Percentiles rank a stretch among this genome's conserved stretches.
These are phyloP conservation scores for Clarias magur DNA, from an alignment of 2,113 vertebrate species.

Conservation along the genomic window DNA sequence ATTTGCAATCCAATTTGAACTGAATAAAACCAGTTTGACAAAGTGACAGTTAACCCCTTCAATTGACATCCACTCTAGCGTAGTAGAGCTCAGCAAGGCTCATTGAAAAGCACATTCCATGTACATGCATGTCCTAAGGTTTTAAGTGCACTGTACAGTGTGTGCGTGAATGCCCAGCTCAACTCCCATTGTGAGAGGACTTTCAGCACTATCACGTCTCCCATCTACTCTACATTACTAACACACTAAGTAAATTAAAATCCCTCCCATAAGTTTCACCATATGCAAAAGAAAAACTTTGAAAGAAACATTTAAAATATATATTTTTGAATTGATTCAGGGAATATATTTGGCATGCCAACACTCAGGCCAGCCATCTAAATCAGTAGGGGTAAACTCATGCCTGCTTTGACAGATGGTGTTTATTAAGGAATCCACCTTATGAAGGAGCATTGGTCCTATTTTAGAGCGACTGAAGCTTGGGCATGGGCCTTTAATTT, in stretches of 20 bases:
- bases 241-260: conserved; percentile 39
- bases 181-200: not conserved
- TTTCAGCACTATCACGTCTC: not conserved
- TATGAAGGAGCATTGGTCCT: conserved; percentile 21
- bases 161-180: not conserved
- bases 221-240: conserved; percentile 33
- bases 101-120: conserved; percentile 30
- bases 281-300: conserved; percentile 28
- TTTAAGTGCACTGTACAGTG: not conserved
- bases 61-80: conserved; percentile 12
- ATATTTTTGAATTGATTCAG: conserved; percentile 37
- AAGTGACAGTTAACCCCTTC: not conserved
- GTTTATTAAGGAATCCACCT: conserved; percentile 66
- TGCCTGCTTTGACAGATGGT: conserved; percentile 76
- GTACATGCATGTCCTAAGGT: not conserved
- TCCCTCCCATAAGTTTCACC: not conserved
- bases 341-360: conserved; percentile 58
- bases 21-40: conserved; percentile 7
- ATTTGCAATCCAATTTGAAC: not conserved
- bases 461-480: conserved; percentile 28
- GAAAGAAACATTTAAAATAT: too few species aligned
- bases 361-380: conserved; percentile 66
- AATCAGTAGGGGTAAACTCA: conserved; percentile 67
- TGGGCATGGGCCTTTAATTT: not conserved
- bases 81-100: conserved; percentile 14